Base-by-base conservation (phyloP, 2,797 vertebrate genomes). In the Pelobates cultripes region DNA sequence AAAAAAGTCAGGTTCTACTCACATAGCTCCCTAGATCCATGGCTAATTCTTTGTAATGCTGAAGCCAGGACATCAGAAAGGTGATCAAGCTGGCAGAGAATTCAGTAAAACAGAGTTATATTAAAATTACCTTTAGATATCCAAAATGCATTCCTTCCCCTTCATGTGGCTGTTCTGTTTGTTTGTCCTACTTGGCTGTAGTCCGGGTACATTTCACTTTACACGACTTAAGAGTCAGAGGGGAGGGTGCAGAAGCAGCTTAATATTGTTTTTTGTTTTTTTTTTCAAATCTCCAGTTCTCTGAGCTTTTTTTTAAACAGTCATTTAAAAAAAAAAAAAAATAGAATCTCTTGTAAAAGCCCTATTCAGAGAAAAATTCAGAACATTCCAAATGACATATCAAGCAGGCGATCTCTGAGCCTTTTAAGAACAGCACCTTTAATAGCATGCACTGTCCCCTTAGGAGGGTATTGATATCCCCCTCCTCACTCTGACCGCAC, bases 121-220 rank as follows among this genome's bases (percentile, higher is more conserved):
- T 13, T 73, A 3, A 60, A 43, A 53, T 75, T 14, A 57, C 15
- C 57, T 7, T 14, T 10, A 42, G 42, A 4, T 28, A 70, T 64
- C 7, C 64, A n/a, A 45, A 42, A 10, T 28, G 10, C 42, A 3
- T 63, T 70, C 13, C 45, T 55, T 60, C 6, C 63, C 41, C 17
- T 28, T 71, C 44, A 28, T 44, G 80, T 40, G 40, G 67, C 5
- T 63, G 68, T 14, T 47, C 43, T 75, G 66, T 71, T 51, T 69
- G 63, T 14, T 68, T 78, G 44, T 74, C 81, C 43, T 74, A 70
- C 28, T 74, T 70, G 63, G 43, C 76, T 63, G 70, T 68, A 73
- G 57, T 55, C 47, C 60, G 70, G 43, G 70, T 73, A 43, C 63
- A 74, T 61, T 69, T 60, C 70, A 43, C 55, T 81, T 70, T 15